phyloP scores from a whole-genome alignment of 2,113 vertebrate species.

The Barnardius zonarius region DNA sequence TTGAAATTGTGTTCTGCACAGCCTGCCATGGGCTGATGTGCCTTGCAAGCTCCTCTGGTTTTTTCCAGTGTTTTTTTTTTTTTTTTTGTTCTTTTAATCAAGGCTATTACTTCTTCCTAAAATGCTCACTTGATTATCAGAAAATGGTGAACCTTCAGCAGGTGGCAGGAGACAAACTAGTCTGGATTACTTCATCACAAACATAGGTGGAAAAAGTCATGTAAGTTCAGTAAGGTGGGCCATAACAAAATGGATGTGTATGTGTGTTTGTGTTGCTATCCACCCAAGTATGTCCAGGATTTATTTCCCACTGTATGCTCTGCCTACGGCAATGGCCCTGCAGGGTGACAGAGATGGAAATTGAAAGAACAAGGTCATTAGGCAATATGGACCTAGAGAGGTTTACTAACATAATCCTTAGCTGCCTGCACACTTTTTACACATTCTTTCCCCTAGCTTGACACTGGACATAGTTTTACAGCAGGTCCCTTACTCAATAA shows the following conservation, averaged over 20 bases:
- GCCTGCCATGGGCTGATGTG: neutral
- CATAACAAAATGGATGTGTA: neutral
- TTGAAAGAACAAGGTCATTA: neutral
- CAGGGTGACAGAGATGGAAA: neutral
- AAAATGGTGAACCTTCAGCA: neutral
- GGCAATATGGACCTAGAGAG: neutral
- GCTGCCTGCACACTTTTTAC: neutral
- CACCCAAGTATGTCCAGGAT: neutral
- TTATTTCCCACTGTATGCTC: neutral
- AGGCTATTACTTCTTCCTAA: neutral
- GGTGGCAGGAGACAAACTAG: neutral
- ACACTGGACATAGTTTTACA: neutral
- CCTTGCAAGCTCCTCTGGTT: neutral
- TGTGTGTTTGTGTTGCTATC: neutral
- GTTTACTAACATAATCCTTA: neutral
- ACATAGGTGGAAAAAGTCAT: neutral
- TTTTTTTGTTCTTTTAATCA: neutral
- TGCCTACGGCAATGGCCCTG: neutral
- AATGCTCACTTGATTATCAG: neutral
- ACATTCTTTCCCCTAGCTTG: neutral
- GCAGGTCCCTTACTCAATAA: neutral
- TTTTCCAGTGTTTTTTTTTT: neutral
- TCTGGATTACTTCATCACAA: neutral
- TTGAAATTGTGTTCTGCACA: neutral
- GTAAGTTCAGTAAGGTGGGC: neutral